Evolutionary conservation across 2,797 vertebrate genomes (phyloP).

Genomic region (Hephaestus fuliginosus): DNA sequence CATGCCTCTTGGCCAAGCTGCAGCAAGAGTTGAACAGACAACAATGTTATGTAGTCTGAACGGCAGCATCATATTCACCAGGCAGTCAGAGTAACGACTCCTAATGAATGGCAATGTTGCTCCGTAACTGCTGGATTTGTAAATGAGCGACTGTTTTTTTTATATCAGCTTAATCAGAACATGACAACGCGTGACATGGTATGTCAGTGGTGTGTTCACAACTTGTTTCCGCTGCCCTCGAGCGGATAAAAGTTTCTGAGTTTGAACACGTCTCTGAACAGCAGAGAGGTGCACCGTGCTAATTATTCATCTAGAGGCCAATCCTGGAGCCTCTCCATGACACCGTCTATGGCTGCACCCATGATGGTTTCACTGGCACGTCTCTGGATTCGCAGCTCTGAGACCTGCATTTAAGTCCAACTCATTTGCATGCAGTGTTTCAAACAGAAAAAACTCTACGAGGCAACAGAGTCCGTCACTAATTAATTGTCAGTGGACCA

Average conservation of each 20-base stretch:
- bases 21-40: too few species aligned
- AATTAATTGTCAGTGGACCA: constrained; percentile 12
- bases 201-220: background rate
- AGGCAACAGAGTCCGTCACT: background rate
- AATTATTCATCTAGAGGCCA: background rate
- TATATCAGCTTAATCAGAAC: too few species aligned
- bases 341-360: background rate
- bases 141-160: too few species aligned
- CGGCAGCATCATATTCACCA: too few species aligned
- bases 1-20: too few species aligned
- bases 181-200: too few species aligned
- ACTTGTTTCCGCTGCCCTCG: background rate
- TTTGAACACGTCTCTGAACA: background rate
- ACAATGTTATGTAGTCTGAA: too few species aligned
- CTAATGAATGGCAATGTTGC: background rate
- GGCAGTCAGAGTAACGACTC: too few species aligned
- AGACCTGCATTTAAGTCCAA: background rate
- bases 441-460: background rate
- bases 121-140: too few species aligned
- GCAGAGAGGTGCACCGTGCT: background rate
- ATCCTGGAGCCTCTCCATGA: background rate
- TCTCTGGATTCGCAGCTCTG: background rate
- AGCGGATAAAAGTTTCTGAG: background rate
- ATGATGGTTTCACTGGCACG: constrained; percentile 4
- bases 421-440: background rate